phyloP scores from a whole-genome alignment of 2,797 vertebrate genomes.

The Coranthus polyacanthus region DNA sequence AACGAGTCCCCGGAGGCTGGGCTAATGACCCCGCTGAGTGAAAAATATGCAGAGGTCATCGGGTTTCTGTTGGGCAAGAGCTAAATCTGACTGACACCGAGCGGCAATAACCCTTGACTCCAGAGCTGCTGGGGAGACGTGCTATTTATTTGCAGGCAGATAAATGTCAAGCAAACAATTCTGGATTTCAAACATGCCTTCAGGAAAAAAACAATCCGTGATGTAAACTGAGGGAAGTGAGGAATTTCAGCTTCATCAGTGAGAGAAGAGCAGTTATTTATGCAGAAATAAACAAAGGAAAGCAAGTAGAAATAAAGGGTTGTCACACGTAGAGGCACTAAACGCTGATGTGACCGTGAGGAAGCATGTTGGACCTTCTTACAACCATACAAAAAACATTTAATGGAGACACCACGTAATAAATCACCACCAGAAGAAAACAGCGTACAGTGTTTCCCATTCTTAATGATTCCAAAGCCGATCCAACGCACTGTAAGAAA shows the following conservation, averaged over 20 bases:
- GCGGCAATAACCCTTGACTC: constrained; percentile 79
- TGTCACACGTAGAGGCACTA: too few species aligned
- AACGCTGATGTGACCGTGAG: too few species aligned
- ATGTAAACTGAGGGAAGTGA: constrained; percentile 33
- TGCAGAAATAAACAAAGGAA: not conserved
- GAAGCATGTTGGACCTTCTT: too few species aligned
- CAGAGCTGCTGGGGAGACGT: constrained; percentile 65
- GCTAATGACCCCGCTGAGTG: constrained; percentile 91
- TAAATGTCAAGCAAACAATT: constrained; percentile 76
- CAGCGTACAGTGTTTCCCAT: too few species aligned
- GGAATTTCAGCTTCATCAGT: constrained; percentile 10
- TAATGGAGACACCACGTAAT: too few species aligned
- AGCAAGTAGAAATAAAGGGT: constrained; percentile 3
- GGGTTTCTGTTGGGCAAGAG: constrained; percentile 87
- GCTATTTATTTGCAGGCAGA: constrained; percentile 70
- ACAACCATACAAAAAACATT: too few species aligned
- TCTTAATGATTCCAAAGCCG: too few species aligned
- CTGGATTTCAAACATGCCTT: constrained; percentile 53
- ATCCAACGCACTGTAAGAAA: too few species aligned
- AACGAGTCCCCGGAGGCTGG: constrained; percentile 90
- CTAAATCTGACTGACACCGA: constrained; percentile 81
- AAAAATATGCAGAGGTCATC: constrained; percentile 96
- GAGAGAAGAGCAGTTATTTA: not conserved
- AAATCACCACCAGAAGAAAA: too few species aligned
- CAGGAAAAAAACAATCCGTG: constrained; percentile 30